Evolutionary conservation across 2,113 vertebrate species (phyloP).

Genomic region (Speoplatyrhinus poulsoni): DNA sequence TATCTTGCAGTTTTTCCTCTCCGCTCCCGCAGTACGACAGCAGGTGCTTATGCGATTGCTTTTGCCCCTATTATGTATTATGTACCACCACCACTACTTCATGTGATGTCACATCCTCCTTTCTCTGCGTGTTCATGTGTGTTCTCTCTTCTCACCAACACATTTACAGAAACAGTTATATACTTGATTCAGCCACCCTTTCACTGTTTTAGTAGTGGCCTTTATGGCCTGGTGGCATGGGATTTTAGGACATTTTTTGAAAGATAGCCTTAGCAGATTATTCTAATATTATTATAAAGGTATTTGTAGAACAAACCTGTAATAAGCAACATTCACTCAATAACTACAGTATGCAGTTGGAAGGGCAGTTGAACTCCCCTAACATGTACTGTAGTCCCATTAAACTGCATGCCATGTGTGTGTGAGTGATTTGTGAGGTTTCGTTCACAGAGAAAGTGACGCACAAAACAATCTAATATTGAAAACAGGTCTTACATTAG

Average conservation of each 20-base stretch:
- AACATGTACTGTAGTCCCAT: background rate
- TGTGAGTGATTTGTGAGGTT: background rate
- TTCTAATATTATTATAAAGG: no score
- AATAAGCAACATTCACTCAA: no score
- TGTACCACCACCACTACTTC: slow-evolving; percentile 19
- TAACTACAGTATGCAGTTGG: no score
- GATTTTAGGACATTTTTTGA: no score
- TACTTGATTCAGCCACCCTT: slow-evolving; percentile 2
- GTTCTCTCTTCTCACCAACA: slow-evolving; percentile 45
- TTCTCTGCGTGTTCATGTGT: slow-evolving; percentile 46
- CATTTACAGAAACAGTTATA: slow-evolving; percentile 2
- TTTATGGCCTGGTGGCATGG: background rate
- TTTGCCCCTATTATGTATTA: slow-evolving; percentile 15
- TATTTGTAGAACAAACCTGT: no score
- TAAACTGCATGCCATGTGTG: slow-evolving; percentile 46
- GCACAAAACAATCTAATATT: slow-evolving; percentile 17
- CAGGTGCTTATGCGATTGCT: slow-evolving; percentile 83
- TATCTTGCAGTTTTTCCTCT: slow-evolving; percentile 95
- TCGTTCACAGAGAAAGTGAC: slow-evolving; percentile 5
- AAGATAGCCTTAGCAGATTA: no score
- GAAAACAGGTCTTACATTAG: slow-evolving; percentile 2
- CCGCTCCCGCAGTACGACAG: slow-evolving; percentile 96
- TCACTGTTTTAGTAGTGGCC: background rate
- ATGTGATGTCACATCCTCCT: slow-evolving; percentile 47
- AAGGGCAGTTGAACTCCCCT: background rate